phyloP scores from a whole-genome alignment of 2,888 invertebrate species.

The Rambutsinella grinnellia region DNA sequence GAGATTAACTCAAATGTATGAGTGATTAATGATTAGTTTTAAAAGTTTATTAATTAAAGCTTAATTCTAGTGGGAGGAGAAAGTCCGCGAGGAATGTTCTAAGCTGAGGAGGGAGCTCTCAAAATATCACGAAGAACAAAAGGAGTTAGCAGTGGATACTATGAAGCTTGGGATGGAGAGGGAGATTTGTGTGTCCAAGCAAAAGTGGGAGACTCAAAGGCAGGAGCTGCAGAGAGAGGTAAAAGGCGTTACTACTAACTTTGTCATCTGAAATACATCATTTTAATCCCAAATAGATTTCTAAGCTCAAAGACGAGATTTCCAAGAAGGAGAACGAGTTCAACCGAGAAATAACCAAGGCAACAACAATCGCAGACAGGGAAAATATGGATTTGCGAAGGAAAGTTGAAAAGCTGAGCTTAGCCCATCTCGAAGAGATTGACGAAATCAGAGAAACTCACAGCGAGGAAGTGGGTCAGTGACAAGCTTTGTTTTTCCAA shows the following conservation, averaged over 20 bases:
- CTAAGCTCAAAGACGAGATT: slow-evolving; percentile 77
- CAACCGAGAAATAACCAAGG: slow-evolving; percentile 73
- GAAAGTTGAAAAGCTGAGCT: slow-evolving; percentile 81
- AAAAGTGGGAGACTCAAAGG: slow-evolving; percentile 72
- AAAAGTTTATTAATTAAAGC: not conserved
- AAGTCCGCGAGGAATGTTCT: slow-evolving; percentile 75
- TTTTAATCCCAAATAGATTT: slow-evolving; percentile 77
- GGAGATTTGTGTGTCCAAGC: slow-evolving; percentile 73
- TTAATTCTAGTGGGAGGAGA: slow-evolving; percentile 76
- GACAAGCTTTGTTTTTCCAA: not conserved
- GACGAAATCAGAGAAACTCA: slow-evolving; percentile 78
- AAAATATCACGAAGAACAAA: slow-evolving; percentile 75
- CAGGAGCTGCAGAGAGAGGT: slow-evolving; percentile 73
- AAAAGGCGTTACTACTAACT: too few relatives aligned
- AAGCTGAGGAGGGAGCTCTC: slow-evolving; percentile 76
- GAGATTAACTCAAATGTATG: slow-evolving; percentile 67
- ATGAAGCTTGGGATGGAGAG: slow-evolving; percentile 74
- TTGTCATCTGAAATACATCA: not conserved
- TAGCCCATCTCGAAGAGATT: slow-evolving; percentile 79
- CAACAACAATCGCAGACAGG: slow-evolving; percentile 78
- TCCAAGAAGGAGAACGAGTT: slow-evolving; percentile 75
- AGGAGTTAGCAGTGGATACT: slow-evolving; percentile 73
- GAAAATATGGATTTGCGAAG: slow-evolving; percentile 79
- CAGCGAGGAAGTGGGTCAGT: slow-evolving; percentile 78
- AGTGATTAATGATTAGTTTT: not conserved